Percentiles rank a stretch among this genome's conserved stretches.
These are phyloP conservation scores for Tiliacea aurago DNA, from an alignment of 2,888 invertebrate species.

Conservation along the genomic window DNA sequence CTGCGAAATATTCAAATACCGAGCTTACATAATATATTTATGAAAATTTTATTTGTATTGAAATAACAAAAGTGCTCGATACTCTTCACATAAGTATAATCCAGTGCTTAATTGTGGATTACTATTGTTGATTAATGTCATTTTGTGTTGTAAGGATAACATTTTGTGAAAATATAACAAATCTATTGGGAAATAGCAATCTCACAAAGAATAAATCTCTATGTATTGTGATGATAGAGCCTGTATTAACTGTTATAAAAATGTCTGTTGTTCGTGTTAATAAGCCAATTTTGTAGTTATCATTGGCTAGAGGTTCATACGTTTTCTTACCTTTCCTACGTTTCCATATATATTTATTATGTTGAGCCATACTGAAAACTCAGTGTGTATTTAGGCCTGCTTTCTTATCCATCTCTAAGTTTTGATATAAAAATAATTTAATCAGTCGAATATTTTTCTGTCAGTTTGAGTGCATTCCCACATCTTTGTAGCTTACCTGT, in stretches of 20 bases:
- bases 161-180: conserved; percentile 36
- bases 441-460: not conserved
- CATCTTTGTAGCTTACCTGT: not conserved
- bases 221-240: not conserved
- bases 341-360: not conserved
- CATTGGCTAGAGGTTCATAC: not conserved
- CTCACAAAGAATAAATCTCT: conserved; percentile 9
- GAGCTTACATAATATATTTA: conserved; percentile 57
- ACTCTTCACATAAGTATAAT: conserved; percentile 63
- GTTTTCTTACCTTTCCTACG: not conserved
- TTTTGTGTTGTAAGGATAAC: conserved; percentile 36
- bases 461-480: not conserved
- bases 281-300: not conserved
- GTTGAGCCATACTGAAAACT: not conserved
- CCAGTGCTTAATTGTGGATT: conserved; percentile 65
- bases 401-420: not conserved
- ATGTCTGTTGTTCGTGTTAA: not conserved
- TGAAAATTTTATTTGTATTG: conserved; percentile 51
- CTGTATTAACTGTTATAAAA: conserved; percentile 2
- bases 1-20: conserved; percentile 50
- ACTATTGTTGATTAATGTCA: conserved; percentile 61
- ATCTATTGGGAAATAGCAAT: conserved; percentile 26
- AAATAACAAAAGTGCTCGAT: conserved; percentile 55
- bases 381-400: not conserved
- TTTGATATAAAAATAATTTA: not conserved